These are phyloP conservation scores for Stegodyphus dumicola DNA, from an alignment of 1,140 invertebrate species.

Conservation along the genomic window DNA sequence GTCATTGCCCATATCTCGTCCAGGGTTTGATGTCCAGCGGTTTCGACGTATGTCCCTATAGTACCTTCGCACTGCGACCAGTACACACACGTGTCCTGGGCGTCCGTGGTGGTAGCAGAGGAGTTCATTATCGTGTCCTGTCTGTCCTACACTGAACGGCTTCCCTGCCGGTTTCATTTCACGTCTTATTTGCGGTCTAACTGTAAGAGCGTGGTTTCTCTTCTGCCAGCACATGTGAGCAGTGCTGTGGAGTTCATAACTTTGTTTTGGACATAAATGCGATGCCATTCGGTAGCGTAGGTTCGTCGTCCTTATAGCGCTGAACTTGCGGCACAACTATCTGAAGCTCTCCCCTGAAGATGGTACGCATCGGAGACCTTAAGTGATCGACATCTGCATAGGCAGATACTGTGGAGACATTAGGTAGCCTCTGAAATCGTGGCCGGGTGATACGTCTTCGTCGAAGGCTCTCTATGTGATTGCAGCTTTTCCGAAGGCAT, in stretches of 20 bases:
- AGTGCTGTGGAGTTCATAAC: neutral
- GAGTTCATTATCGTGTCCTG: neutral
- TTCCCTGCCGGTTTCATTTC: too few relatives aligned
- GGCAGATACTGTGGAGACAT: neutral
- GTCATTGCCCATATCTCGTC: neutral
- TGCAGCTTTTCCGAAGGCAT: slow-evolving; percentile 8
- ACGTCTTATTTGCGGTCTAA: neutral
- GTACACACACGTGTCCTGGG: neutral
- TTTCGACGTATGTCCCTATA: slow-evolving; percentile 2
- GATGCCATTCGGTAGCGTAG: neutral
- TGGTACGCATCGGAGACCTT: neutral
- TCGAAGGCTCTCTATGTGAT: slow-evolving; percentile 16
- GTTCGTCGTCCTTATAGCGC: neutral
- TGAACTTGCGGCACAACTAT: slow-evolving; percentile 11
- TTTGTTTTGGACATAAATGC: slow-evolving; percentile 8
- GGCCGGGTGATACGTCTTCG: slow-evolving; percentile 8
- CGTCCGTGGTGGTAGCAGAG: slow-evolving; percentile 8
- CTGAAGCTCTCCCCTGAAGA: slow-evolving; percentile 15
- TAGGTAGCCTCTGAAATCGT: slow-evolving; percentile 7
- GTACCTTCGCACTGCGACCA: neutral
- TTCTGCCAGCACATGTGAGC: neutral
- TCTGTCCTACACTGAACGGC: neutral
- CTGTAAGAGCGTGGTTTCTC: too few relatives aligned
- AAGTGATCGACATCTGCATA: neutral
- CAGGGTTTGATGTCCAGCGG: neutral